These are phyloP conservation scores for Xestoiulus laeticollis DNA, from an alignment of 2,888 invertebrate species.

Conservation along the genomic window DNA sequence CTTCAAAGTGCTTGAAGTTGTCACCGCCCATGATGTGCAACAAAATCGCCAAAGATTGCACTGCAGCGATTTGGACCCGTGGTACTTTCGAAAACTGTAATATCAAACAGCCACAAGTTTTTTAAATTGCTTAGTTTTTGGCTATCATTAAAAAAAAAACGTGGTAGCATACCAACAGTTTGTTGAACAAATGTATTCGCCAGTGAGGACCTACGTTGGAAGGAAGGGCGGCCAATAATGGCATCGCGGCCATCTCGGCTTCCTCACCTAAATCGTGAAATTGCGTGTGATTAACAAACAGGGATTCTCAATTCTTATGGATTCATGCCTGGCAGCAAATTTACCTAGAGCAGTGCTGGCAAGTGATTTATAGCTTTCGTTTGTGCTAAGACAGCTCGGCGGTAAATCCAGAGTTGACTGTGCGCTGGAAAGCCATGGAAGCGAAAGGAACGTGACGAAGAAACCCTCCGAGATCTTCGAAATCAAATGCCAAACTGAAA, in stretches of 20 bases:
- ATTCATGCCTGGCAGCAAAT: no score
- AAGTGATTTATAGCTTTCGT: neutral
- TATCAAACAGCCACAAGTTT: neutral
- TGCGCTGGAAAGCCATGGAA: neutral
- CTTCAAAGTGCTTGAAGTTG: neutral
- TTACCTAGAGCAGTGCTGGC: neutral
- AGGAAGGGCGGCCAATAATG: neutral
- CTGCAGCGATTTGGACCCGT: neutral
- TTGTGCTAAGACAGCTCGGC: neutral
- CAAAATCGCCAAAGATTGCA: neutral
- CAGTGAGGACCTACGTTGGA: neutral
- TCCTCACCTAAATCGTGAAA: neutral
- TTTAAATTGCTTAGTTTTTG: neutral
- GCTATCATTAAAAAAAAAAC: no score
- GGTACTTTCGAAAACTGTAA: neutral
- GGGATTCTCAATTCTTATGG: no score
- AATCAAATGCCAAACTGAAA: neutral
- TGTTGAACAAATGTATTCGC: neutral
- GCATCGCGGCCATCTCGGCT: neutral
- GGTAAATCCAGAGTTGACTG: neutral
- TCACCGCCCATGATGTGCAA: neutral
- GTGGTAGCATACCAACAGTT: neutral
- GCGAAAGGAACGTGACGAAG: neutral
- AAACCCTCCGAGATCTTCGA: neutral
- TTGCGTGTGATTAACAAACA: neutral